A percentile compares a stretch with the other conserved stretches of the same genome.
Conservation (phyloP, 1,140 invertebrate genomes). For the Neuroterus valhalla region DNA sequence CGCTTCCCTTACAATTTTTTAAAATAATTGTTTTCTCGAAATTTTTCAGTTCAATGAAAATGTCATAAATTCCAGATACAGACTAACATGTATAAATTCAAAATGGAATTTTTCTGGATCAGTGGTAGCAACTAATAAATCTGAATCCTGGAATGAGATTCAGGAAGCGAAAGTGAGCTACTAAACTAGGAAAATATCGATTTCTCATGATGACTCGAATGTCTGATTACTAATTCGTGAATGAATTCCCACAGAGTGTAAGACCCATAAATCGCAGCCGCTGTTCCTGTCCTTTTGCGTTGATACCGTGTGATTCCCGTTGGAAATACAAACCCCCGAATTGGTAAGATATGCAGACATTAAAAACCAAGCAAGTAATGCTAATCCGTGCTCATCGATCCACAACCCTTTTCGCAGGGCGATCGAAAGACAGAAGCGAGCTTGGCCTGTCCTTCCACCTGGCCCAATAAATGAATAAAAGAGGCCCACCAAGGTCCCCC, state of each 20-base stretch:
- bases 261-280: neutral
- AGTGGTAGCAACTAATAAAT: too few species aligned
- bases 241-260: conserved; percentile 27
- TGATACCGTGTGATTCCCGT: conserved; percentile 44
- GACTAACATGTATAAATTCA: too few species aligned
- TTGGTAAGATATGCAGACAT: conserved; percentile 61
- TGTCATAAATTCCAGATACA: too few species aligned
- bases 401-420: conserved; percentile 66
- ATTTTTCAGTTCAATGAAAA: too few species aligned
- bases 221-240: conserved; percentile 15
- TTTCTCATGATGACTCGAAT: neutral
- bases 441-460: conserved; percentile 70
- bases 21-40: too few species aligned
- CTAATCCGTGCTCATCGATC: conserved; percentile 73
- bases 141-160: too few species aligned
- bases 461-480: conserved; percentile 69
- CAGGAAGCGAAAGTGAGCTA: too few species aligned
- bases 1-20: too few species aligned
- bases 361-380: conserved; percentile 62
- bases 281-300: neutral
- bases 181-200: neutral
- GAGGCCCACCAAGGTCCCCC: conserved; percentile 43
- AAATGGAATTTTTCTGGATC: too few species aligned
- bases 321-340: conserved; percentile 39
- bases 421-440: conserved; percentile 67